Percentiles rank a stretch among this genome's conserved stretches.
Conservation (phyloP, 2,797 vertebrate genomes). For the Microcaecilia unicolor region DNA sequence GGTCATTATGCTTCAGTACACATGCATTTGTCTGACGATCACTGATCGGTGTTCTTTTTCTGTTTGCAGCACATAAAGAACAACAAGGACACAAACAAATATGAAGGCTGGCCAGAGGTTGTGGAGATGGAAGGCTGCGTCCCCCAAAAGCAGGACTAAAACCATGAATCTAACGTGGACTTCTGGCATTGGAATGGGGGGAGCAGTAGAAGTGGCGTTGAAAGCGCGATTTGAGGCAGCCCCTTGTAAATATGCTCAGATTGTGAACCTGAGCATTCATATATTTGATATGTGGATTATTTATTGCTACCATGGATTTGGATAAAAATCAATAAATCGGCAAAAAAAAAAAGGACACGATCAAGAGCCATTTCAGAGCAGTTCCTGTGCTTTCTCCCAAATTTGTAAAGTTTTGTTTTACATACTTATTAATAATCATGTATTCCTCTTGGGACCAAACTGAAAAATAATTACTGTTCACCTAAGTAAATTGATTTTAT, state of each 20-base stretch:
- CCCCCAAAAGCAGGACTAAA: constrained; percentile 70
- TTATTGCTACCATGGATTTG: constrained; percentile 55
- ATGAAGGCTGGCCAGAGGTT: constrained; percentile 97
- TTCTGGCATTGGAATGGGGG: constrained; percentile 18
- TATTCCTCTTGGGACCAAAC: too few species aligned
- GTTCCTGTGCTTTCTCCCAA: constrained; percentile 26
- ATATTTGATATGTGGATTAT: constrained; percentile 52
- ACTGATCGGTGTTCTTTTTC: too few species aligned
- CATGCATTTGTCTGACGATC: too few species aligned
- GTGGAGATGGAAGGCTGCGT: constrained; percentile 97
- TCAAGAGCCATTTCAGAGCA: constrained; percentile 36
- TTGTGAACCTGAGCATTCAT: constrained; percentile 54
- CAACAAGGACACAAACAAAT: constrained; percentile 89
- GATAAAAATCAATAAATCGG: constrained; percentile 20
- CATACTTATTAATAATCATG: too few species aligned
- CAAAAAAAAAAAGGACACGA: constrained; percentile 19
- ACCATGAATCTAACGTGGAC: constrained; percentile 11
- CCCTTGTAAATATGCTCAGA: constrained; percentile 43
- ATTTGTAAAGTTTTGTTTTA: constrained; percentile 40
- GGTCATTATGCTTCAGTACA: too few species aligned
- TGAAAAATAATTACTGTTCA: too few species aligned
- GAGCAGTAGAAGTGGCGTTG: constrained; percentile 27
- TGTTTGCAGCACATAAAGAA: constrained; percentile 86
- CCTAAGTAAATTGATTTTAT: too few species aligned
- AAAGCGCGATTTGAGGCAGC: constrained; percentile 9